phyloP scores from a whole-genome alignment of 2,888 invertebrate genomes.

The Cremastinae sp. region DNA sequence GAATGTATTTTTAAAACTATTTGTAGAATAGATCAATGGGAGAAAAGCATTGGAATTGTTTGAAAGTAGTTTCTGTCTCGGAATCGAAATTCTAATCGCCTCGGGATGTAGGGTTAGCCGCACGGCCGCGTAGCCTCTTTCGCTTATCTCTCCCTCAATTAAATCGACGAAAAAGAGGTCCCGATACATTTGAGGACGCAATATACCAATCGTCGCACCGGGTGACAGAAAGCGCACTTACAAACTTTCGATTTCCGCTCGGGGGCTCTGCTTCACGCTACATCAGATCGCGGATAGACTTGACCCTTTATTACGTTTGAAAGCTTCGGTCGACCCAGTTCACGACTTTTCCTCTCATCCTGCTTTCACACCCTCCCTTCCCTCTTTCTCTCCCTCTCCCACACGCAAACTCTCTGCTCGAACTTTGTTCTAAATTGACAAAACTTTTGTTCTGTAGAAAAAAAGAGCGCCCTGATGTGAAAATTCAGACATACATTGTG shows the following conservation, averaged over 20 bases:
- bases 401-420: not conserved
- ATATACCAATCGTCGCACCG: constrained; percentile 24
- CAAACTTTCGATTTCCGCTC: constrained; percentile 51
- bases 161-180: constrained; percentile 9
- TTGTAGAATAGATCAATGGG: too few species aligned
- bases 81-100: constrained; percentile 37
- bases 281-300: constrained; percentile 51
- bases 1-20: too few species aligned
- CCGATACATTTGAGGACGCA: constrained; percentile 24
- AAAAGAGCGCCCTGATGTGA: not conserved
- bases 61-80: constrained; percentile 20
- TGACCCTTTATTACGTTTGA: constrained; percentile 46
- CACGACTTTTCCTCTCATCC: constrained; percentile 15
- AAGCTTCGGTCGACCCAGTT: constrained; percentile 47
- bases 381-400: constrained; percentile 1
- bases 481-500: too few species aligned
- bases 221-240: constrained; percentile 45
- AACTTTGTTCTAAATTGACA: constrained; percentile 20
- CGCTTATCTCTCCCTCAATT: not conserved
- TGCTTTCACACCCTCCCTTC: not conserved
- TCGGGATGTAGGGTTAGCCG: constrained; percentile 38
- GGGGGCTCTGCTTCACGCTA: constrained; percentile 49
- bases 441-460: constrained; percentile 3
- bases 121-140: not conserved
- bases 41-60: constrained; percentile 8